These are phyloP conservation scores for Ormyrus labotus DNA, from an alignment of 2,888 invertebrate species.

Conservation along the genomic window DNA sequence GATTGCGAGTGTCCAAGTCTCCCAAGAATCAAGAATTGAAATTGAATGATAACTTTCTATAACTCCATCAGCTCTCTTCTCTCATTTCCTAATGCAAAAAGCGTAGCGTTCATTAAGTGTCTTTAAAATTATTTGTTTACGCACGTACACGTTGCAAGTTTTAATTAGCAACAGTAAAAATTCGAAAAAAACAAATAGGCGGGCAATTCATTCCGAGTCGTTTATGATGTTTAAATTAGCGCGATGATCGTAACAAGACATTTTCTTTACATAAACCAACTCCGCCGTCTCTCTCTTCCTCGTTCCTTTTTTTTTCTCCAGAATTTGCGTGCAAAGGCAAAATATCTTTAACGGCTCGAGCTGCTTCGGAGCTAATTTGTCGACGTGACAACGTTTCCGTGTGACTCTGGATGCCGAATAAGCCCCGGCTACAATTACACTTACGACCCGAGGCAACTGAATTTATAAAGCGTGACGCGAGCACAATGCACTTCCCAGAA, in stretches of 20 bases:
- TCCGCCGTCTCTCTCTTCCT: background rate
- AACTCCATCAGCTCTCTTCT: slow-evolving; percentile 1
- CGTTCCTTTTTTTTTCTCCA: background rate
- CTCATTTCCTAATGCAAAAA: background rate
- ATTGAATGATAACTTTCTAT: slow-evolving; percentile 26
- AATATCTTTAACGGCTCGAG: slow-evolving; percentile 51
- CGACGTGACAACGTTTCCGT: slow-evolving; percentile 56
- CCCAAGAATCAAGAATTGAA: slow-evolving; percentile 32
- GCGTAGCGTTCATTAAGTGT: too few species aligned
- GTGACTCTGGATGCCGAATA: slow-evolving; percentile 50
- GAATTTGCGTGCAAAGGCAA: slow-evolving; percentile 48
- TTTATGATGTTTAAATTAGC: slow-evolving; percentile 32
- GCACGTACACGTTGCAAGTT: background rate
- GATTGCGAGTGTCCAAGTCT: slow-evolving; percentile 30
- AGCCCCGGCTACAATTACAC: slow-evolving; percentile 51
- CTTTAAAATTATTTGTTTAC: too few species aligned
- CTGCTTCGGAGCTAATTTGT: slow-evolving; percentile 52
- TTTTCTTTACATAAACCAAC: slow-evolving; percentile 37
- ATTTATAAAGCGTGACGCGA: slow-evolving; percentile 53
- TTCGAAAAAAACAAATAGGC: background rate
- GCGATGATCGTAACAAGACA: slow-evolving; percentile 44
- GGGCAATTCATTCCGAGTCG: slow-evolving; percentile 10
- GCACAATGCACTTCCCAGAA: slow-evolving; percentile 40
- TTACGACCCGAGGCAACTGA: slow-evolving; percentile 33
- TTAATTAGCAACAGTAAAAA: slow-evolving; percentile 22